Evolutionary conservation across 2,888 invertebrate species (phyloP), one percentile per base, ranked within the genome.

Genomic region (Protophormia terraenovae): DNA sequence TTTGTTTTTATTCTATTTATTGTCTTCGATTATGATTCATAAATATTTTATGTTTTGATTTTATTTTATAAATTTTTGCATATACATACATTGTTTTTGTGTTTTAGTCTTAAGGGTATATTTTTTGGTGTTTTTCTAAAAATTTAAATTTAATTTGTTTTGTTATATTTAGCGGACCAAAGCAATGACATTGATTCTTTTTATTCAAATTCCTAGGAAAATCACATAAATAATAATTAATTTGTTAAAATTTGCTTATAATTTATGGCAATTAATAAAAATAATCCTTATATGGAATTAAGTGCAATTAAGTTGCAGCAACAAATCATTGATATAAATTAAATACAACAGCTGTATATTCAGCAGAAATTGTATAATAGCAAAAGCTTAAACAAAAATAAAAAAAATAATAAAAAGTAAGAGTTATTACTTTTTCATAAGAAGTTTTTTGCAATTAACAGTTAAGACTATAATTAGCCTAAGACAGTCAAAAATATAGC

Each of bases 1-100:
- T 80, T 76, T 75, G 72, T 79, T 53, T 79, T 55, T n/a, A n/a
- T n/a, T 69, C 69, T 50, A 53, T 83, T 82, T 71, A 71, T 82
- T 76, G 53, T 76, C 19, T 77, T 83, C 76, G 82, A 76, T 83
- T 77, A 83, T 83, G 82, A 83, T 64, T 83, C 82, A 83, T 71
- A 71, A 77, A 71, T 64, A 72, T 19, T 72, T 64, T 60, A 35
- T 41, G 64, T 27, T 22, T 6, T n/a, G 10, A 14, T 38, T 53
- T 58, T 66, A 10, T 24, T 10, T 22, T 45, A 4, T 58, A 14
- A 29, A 22, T 55, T 66, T 82, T 82, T 76, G 66, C 66, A 58
- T 81, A 32, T 14, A 62, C 7, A 55, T 66, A n/a, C n/a, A n/a
- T 72, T 73, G 7, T 8, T 38, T 58, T 5, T 1, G 3, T 16